phyloP scores from a whole-genome alignment of 92 coral and sea anemone genomes.

The Plumapathes pennacea region DNA sequence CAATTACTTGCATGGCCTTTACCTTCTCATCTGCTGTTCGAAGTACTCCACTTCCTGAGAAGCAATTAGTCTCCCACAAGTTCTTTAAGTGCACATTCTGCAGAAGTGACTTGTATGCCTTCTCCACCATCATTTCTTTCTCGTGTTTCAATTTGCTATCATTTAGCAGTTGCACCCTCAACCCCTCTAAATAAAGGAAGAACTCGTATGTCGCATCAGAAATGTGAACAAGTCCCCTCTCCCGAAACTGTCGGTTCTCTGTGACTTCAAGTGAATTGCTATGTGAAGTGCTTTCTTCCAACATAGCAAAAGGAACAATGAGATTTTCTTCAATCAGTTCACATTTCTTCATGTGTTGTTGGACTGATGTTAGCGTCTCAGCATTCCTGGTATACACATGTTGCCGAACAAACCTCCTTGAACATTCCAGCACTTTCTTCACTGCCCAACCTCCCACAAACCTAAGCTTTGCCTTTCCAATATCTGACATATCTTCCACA shows the following conservation, averaged over 20 bases:
- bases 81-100: not conserved
- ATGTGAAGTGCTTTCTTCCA: not conserved
- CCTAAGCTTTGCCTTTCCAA: conserved; percentile 53
- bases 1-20: too few species aligned
- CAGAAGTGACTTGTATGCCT: conserved; percentile 5
- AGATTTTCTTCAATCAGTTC: too few species aligned
- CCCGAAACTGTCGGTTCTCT: conserved; percentile 41
- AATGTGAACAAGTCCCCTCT: conserved; percentile 52
- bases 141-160: conserved; percentile 1
- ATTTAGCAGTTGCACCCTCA: conserved; percentile 15
- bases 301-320: too few species aligned
- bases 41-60: too few species aligned
- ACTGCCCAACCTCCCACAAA: conserved; percentile 64
- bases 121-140: conserved; percentile 12
- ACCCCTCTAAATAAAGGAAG: conserved; percentile 31
- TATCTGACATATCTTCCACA: too few species aligned
- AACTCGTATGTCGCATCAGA: conserved; percentile 26
- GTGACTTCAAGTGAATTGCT: conserved; percentile 36
- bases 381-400: too few species aligned
- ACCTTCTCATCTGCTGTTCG: too few species aligned
- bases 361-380: too few species aligned
- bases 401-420: conserved; percentile 16
- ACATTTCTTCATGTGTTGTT: too few species aligned
- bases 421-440: conserved; percentile 8
- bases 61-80: too few species aligned